Percentiles rank a stretch among this genome's conserved stretches.
These are phyloP conservation scores for Scaptomyza caliginosa DNA, from an alignment of 2,888 invertebrate species.

Conservation along the genomic window DNA sequence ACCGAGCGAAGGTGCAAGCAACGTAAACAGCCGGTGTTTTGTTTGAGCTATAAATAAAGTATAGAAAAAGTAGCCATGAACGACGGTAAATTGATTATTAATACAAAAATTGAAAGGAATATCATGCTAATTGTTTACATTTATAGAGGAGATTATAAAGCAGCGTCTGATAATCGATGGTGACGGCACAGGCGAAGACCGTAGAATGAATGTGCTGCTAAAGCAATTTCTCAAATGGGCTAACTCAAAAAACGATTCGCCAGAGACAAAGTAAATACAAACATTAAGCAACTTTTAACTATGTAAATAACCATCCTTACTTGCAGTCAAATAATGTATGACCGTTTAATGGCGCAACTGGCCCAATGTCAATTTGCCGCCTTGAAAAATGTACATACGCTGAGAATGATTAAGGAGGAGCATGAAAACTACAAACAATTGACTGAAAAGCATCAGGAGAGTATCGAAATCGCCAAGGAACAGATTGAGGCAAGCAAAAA, in stretches of 20 bases:
- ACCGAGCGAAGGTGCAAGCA: not conserved
- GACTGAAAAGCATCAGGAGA: constrained; percentile 90
- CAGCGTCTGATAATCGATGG: constrained; percentile 96
- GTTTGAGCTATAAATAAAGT: constrained; percentile 4
- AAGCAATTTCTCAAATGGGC: constrained; percentile 94
- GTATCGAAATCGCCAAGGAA: constrained; percentile 91
- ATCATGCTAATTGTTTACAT: not conserved
- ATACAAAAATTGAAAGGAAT: not conserved
- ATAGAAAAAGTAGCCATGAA: constrained; percentile 29
- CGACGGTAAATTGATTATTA: constrained; percentile 33
- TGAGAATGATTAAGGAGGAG: constrained; percentile 93
- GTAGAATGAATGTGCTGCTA: constrained; percentile 92
- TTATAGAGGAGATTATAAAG: constrained; percentile 95
- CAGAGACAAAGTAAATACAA: constrained; percentile 87
- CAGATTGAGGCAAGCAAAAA: constrained; percentile 93
- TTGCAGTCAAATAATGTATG: constrained; percentile 88
- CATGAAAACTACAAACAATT: constrained; percentile 92
- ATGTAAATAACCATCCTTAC: not conserved
- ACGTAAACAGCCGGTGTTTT: constrained; percentile 35
- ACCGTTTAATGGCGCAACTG: constrained; percentile 92
- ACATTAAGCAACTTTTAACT: not conserved
- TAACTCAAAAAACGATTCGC: constrained; percentile 87
- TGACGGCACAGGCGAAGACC: constrained; percentile 98
- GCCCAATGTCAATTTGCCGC: constrained; percentile 95
- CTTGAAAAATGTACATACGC: constrained; percentile 91